Percentiles rank a stretch among this genome's conserved stretches.
These are phyloP conservation scores for Drosophila borborema DNA, from an alignment of 2,888 invertebrate genomes.

Conservation along the genomic window DNA sequence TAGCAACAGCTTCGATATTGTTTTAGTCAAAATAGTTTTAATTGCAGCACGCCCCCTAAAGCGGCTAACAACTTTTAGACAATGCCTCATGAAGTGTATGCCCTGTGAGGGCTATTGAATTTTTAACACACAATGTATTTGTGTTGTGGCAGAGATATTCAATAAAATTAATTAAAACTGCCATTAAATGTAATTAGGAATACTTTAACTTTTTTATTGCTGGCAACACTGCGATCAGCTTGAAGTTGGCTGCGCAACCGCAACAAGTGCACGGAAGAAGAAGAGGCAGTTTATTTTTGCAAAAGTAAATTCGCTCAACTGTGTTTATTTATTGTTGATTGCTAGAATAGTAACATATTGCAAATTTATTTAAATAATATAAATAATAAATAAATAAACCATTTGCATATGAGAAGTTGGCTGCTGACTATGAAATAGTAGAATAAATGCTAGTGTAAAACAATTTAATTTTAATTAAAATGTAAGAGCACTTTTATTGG, in stretches of 20 bases:
- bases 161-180: not conserved
- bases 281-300: not conserved
- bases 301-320: no score
- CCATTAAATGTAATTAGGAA: not conserved
- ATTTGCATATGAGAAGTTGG: no score
- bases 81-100: conserved; percentile 10
- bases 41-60: conserved; percentile 54
- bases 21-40: conserved; percentile 78
- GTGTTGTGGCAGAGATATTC: not conserved
- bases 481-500: not conserved
- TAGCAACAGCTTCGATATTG: conserved; percentile 69
- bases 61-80: conserved; percentile 30
- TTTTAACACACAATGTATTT: not conserved
- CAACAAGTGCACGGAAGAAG: not conserved
- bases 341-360: no score
- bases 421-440: no score
- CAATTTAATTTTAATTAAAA: not conserved
- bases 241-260: not conserved
- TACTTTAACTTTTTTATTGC: not conserved
- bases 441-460: no score
- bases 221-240: conserved; percentile 1
- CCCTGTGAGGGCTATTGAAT: not conserved
- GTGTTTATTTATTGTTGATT: no score
- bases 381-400: no score
- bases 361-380: not conserved